Evolutionary conservation across 2,797 vertebrate species (phyloP).

Genomic region (Vultur gryphus): DNA sequence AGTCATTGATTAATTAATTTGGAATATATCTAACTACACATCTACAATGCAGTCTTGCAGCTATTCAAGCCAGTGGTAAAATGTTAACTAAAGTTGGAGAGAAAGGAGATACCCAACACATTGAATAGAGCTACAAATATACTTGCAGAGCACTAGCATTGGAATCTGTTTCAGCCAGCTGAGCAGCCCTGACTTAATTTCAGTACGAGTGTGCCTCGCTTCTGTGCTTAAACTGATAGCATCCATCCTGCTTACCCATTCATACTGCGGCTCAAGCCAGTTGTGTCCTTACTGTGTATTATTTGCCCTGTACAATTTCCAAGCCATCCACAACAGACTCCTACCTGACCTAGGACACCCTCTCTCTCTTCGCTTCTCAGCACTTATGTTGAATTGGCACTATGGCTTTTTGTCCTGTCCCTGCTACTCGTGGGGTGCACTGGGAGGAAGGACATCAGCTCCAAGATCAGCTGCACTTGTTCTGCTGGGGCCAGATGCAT

Average conservation of each 20-base stretch:
- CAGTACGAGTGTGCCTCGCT: fast-evolving
- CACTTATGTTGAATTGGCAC: neutral
- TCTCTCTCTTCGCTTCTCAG: neutral
- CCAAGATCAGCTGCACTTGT: neutral
- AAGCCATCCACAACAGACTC: neutral
- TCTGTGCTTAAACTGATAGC: neutral
- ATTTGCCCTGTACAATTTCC: neutral
- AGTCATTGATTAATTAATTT: neutral
- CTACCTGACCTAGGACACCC: neutral
- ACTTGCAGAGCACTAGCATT: neutral
- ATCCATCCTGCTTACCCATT: neutral
- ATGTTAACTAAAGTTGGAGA: neutral
- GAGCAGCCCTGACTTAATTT: neutral
- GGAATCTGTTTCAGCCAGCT: neutral
- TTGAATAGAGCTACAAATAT: neutral
- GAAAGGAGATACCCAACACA: neutral
- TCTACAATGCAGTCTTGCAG: neutral
- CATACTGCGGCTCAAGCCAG: neutral
- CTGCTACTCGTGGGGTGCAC: fast-evolving
- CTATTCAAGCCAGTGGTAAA: neutral
- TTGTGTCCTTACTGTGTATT: neutral
- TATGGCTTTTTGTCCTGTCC: neutral
- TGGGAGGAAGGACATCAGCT: neutral
- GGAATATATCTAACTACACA: neutral
- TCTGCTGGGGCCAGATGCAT: neutral